phyloP scores from a whole-genome alignment of 2,888 invertebrate species.

The Morpho helenor region DNA sequence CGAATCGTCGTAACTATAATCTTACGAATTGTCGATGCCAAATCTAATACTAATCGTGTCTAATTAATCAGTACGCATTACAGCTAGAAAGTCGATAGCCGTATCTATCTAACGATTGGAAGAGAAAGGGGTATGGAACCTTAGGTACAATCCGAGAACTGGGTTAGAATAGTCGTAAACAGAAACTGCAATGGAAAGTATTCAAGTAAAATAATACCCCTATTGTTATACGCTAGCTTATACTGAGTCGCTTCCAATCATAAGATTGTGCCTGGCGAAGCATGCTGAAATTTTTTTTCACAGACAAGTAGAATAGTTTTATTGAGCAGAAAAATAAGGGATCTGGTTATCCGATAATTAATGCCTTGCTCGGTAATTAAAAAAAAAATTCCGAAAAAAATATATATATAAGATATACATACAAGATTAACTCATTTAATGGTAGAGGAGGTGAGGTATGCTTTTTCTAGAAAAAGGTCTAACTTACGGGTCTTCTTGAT shows the following conservation, averaged over 20 bases:
- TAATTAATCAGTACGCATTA: conserved; percentile 75
- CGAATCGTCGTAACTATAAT: conserved; percentile 20
- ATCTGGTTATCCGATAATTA: too few relatives aligned
- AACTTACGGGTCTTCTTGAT: too few relatives aligned
- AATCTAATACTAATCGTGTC: conserved; percentile 60
- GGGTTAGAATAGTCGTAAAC: conserved; percentile 45
- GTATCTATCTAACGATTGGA: conserved; percentile 49
- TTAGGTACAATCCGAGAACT: conserved; percentile 44
- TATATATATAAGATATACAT: too few relatives aligned
- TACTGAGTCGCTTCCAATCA: conserved; percentile 12
- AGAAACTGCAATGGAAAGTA: conserved; percentile 42
- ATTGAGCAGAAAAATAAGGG: not conserved
- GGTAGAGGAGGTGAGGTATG: too few relatives aligned
- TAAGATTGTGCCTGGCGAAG: conserved; percentile 4
- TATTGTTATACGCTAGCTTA: conserved; percentile 25
- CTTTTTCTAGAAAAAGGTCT: too few relatives aligned
- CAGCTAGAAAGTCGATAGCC: conserved; percentile 65
- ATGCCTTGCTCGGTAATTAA: too few relatives aligned
- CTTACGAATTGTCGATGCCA: conserved; percentile 36
- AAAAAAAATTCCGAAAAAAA: too few relatives aligned
- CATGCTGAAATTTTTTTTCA: conserved; percentile 2
- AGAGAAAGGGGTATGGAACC: conserved; percentile 66
- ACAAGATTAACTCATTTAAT: too few relatives aligned
- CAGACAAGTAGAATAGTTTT: not conserved
- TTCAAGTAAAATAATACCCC: conserved; percentile 32